Evolutionary conservation across 1,140 invertebrate genomes (phyloP).

Genomic region (Tetragnatha versicolor): DNA sequence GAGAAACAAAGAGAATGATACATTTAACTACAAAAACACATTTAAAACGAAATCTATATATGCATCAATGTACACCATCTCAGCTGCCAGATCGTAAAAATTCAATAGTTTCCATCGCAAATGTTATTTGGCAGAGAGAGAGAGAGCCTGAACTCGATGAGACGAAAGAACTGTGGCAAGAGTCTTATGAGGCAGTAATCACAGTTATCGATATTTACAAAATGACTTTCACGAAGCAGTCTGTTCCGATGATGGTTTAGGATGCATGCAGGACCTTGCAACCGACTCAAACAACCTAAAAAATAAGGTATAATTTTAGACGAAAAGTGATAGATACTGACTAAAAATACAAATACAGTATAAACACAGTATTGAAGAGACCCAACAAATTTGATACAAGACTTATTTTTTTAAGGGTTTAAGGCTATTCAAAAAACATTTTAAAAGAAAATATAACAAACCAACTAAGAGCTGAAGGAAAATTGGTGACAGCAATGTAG

Average conservation of each 20-base stretch:
- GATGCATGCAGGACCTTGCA: conserved; percentile 90
- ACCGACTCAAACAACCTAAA: conserved; percentile 90
- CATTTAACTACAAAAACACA: conserved; percentile 20
- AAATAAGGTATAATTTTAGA: conserved; percentile 45
- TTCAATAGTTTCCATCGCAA: not conserved
- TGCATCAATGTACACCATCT: conserved; percentile 23
- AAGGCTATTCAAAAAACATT: conserved; percentile 17
- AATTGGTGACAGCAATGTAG: too few relatives aligned
- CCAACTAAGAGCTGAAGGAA: too few relatives aligned
- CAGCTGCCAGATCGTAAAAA: conserved; percentile 40
- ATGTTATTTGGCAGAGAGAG: conserved; percentile 1
- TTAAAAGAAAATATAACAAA: not conserved
- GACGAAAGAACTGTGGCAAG: conserved; percentile 39
- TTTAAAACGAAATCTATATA: conserved; percentile 35
- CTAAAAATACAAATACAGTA: not conserved
- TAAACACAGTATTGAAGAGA: too few relatives aligned
- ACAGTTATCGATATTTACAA: conserved; percentile 32
- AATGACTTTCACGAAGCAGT: conserved; percentile 26
- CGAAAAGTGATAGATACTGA: not conserved
- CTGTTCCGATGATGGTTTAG: conserved; percentile 67
- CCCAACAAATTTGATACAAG: too few relatives aligned
- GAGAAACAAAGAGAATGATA: conserved; percentile 9
- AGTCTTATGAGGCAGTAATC: conserved; percentile 18
- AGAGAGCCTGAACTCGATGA: not conserved
- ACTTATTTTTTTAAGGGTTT: too few relatives aligned